Evolutionary conservation across 2,888 invertebrate species (phyloP).

Genomic region (Aphidius colemani): DNA sequence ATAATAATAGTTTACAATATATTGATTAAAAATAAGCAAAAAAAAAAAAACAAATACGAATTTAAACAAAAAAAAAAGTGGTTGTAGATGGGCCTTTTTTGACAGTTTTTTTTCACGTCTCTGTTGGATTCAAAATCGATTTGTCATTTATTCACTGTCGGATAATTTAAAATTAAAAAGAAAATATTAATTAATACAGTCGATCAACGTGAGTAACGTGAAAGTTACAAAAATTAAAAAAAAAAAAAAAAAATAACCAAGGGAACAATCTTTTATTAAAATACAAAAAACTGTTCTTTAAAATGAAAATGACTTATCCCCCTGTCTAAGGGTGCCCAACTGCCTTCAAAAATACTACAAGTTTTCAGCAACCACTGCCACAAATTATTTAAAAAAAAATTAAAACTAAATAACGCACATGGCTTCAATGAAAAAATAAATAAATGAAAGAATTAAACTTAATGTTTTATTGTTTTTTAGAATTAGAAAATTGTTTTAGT

Average conservation of each 20-base stretch:
- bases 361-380: slow-evolving; percentile 52
- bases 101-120: slow-evolving; percentile 25
- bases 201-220: slow-evolving; percentile 22
- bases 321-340: slow-evolving; percentile 45
- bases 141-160: slow-evolving; percentile 24
- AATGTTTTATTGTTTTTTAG: slow-evolving; percentile 2
- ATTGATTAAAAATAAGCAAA: too few species aligned
- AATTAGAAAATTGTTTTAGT: slow-evolving; percentile 4
- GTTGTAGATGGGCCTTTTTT: slow-evolving; percentile 31
- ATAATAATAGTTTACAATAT: too few species aligned
- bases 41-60: not conserved
- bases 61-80: slow-evolving; percentile 1
- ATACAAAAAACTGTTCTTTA: slow-evolving; percentile 25
- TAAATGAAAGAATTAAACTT: slow-evolving; percentile 10
- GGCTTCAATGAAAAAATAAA: slow-evolving; percentile 3
- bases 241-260: slow-evolving; percentile 9
- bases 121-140: slow-evolving; percentile 22
- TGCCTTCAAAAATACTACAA: slow-evolving; percentile 47
- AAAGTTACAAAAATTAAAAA: slow-evolving; percentile 23
- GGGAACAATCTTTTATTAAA: slow-evolving; percentile 13
- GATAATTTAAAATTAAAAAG: too few species aligned
- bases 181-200: slow-evolving; percentile 24
- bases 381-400: slow-evolving; percentile 32
- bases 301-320: slow-evolving; percentile 28
- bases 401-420: slow-evolving; percentile 11